Evolutionary conservation across 2,113 vertebrate genomes (phyloP), one percentile per base, ranked within the genome.

Genomic region (Larimichthys polyactis): DNA sequence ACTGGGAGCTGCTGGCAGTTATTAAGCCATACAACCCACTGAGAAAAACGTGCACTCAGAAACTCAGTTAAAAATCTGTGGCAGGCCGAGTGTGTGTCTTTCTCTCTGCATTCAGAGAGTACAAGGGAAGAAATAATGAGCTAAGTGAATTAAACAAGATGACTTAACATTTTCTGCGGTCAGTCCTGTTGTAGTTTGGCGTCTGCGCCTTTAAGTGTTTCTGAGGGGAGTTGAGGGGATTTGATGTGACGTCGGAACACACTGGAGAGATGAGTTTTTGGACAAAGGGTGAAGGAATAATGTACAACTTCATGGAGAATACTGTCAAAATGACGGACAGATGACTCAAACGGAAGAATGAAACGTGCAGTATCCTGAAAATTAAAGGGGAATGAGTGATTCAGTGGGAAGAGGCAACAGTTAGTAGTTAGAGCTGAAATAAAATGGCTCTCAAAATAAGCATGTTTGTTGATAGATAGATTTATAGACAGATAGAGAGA

Each of bases 1-100:
- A 73, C 51, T 54, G 49, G 60, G 75, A 92, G 75, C 80, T 89
- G 79, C 84, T 89, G 86, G 81, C 72, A 82, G 71, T 87, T 90
- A 89, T 87, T 88, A 83, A 76, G 67, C 87, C 57, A 77, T 54
- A 83, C 81, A 83, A 87, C 77, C 79, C 79, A 87, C 55, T 69
- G 84, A 79, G 78, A 27, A 29, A 79, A 87, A 86, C 43, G 43
- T 77, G 63, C 83, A 86, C 71, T 44, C 73, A 84, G 71, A 87
- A 85, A 82, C 48, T 77, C 58, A 69, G n/a, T 91, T 85, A 89
- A 90, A 90, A 71, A 82, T 51, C 17, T 11, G 11, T 63, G 69
- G 46, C 43, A 71, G 77, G 40, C 44, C 27, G n/a, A 81, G 29
- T 27, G 49, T 65, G 58, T 59, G 40, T 82, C 5, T 84, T 60